A percentile compares a stretch with the other conserved stretches of the same genome.
These are phyloP conservation scores for Harlomillsia oculata DNA, from an alignment of 1,140 invertebrate genomes.

Conservation along the genomic window DNA sequence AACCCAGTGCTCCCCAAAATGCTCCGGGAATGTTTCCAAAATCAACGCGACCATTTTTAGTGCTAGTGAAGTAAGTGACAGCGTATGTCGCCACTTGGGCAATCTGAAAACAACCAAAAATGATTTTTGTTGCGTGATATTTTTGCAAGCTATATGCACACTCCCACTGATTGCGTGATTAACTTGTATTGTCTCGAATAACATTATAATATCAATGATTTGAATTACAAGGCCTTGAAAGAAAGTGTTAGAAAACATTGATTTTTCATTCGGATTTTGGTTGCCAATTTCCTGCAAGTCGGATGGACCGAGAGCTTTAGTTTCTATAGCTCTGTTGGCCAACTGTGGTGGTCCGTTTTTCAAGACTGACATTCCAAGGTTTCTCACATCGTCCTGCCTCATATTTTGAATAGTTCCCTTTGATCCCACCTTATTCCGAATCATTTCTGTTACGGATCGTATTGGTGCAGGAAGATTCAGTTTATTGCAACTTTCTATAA, in stretches of 20 bases:
- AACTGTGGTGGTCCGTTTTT: constrained; percentile 29
- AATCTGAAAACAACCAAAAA: constrained; percentile 3
- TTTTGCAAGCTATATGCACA: background rate
- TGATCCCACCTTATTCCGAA: constrained; percentile 4
- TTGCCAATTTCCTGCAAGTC: constrained; percentile 14
- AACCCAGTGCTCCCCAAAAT: constrained; percentile 28
- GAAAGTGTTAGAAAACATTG: constrained; percentile 12
- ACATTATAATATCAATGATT: too few species aligned
- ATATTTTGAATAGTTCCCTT: constrained; percentile 8
- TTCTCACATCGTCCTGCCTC: constrained; percentile 6
- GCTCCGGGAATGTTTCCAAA: constrained; percentile 10
- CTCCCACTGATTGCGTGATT: too few species aligned
- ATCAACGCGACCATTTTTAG: constrained; percentile 7
- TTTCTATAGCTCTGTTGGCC: constrained; percentile 17
- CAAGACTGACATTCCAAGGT: constrained; percentile 11
- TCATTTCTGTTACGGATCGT: constrained; percentile 11
- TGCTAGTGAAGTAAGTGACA: constrained; percentile 12
- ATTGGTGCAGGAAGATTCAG: constrained; percentile 30
- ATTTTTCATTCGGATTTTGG: background rate
- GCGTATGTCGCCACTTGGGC: constrained; percentile 18
- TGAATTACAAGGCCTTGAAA: constrained; percentile 28
- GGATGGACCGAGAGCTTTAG: constrained; percentile 1
- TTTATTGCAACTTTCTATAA: constrained; percentile 22
- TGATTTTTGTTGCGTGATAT: background rate
- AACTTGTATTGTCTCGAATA: too few species aligned